A percentile compares a stretch with the other conserved stretches of the same genome.
phyloP scores from a whole-genome alignment of 2,797 vertebrate genomes.

The Oreochromis mossambicus region DNA sequence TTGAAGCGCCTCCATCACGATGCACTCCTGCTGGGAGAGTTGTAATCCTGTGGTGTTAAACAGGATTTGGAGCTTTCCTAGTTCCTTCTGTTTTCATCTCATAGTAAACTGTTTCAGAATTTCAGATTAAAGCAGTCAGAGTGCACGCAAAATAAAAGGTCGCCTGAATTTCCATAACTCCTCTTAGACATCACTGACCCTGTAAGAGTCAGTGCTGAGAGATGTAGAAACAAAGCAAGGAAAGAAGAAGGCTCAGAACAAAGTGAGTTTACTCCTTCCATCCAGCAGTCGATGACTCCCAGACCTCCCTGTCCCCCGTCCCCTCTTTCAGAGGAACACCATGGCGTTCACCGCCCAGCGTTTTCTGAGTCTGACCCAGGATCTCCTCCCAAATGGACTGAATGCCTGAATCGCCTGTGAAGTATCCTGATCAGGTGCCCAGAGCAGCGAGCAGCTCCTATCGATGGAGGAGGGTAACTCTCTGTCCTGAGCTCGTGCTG shows the following conservation, averaged over 20 bases:
- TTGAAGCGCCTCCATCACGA: not conserved
- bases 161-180: not conserved
- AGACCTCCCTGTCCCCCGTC: no score
- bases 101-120: not conserved
- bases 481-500: not conserved
- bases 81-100: not conserved
- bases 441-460: not conserved
- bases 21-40: not conserved
- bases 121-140: not conserved
- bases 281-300: no score
- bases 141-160: not conserved
- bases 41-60: not conserved
- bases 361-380: not conserved
- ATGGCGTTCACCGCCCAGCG: not conserved
- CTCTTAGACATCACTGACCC: no score
- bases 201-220: no score
- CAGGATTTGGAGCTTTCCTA: not conserved
- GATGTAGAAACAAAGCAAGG: no score
- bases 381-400: not conserved
- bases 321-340: not conserved
- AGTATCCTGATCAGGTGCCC: not conserved
- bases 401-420: accelerated
- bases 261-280: no score
- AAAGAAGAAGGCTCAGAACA: no score
- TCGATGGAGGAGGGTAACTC: not conserved